These are phyloP conservation scores for Tethea ocularis DNA, from an alignment of 2,888 invertebrate genomes.

Conservation along the genomic window DNA sequence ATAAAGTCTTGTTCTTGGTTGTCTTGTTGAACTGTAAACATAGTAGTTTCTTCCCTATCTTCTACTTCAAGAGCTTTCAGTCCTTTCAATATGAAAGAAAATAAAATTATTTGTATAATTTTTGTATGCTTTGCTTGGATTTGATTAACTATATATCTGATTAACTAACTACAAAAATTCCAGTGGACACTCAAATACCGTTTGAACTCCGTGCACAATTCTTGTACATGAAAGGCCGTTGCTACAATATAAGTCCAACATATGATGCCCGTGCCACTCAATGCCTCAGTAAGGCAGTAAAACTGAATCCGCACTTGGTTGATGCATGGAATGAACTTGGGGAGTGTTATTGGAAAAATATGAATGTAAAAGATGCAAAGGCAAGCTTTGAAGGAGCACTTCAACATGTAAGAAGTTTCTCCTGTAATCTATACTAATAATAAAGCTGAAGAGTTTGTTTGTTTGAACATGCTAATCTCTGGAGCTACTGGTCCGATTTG, in stretches of 20 bases:
- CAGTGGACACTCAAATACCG: constrained; percentile 64
- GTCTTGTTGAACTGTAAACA: too few species aligned
- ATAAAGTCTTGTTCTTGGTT: too few species aligned
- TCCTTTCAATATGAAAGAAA: too few species aligned
- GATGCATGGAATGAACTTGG: constrained; percentile 96
- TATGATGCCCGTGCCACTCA: constrained; percentile 89
- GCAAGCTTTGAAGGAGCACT: constrained; percentile 92
- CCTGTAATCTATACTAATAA: too few species aligned
- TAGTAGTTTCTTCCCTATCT: too few species aligned
- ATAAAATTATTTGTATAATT: too few species aligned
- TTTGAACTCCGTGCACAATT: constrained; percentile 79
- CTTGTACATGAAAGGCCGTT: constrained; percentile 88
- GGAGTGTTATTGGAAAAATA: constrained; percentile 94
- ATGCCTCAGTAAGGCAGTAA: constrained; percentile 91
- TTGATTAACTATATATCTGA: neutral
- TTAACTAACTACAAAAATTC: constrained; percentile 11
- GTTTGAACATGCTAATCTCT: too few species aligned
- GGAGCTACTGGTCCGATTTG: too few species aligned
- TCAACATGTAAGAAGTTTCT: constrained; percentile 82
- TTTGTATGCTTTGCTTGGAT: too few species aligned
- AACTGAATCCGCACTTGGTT: constrained; percentile 90
- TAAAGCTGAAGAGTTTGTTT: too few species aligned
- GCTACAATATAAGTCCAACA: constrained; percentile 88
- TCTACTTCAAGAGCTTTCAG: too few species aligned
- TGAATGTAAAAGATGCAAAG: constrained; percentile 90